These are phyloP conservation scores for Mallotus villosus DNA, from an alignment of 2,797 vertebrate genomes.

Conservation along the genomic window DNA sequence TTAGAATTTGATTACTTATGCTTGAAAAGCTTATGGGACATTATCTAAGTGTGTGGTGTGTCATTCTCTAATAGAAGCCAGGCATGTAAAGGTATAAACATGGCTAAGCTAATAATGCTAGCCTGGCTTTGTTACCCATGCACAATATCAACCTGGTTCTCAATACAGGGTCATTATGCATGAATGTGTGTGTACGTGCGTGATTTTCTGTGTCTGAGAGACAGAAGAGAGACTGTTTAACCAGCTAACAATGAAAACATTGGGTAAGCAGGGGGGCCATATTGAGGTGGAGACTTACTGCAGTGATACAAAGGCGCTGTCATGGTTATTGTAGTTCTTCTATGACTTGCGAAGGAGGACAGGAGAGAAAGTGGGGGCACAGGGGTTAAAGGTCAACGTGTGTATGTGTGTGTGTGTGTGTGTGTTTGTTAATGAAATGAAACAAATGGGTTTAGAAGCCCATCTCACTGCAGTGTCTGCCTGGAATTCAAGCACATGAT, in stretches of 20 bases:
- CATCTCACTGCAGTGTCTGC: conserved; percentile 73
- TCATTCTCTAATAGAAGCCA: conserved; percentile 68
- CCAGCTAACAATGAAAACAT: conserved; percentile 26
- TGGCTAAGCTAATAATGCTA: conserved; percentile 70
- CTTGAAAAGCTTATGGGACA: conserved; percentile 39
- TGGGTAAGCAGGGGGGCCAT: background rate
- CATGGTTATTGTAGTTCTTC: background rate
- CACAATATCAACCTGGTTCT: conserved; percentile 53
- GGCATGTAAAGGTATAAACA: conserved; percentile 61
- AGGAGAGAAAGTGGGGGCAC: conserved; percentile 44
- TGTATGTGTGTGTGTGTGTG: conserved; percentile 68
- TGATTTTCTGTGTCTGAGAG: conserved; percentile 66
- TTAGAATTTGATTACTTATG: conserved; percentile 59
- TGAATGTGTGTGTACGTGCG: conserved; percentile 67
- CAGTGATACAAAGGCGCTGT: conserved; percentile 44
- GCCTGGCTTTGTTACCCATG: conserved; percentile 67
- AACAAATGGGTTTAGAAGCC: conserved; percentile 84
- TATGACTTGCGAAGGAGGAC: conserved; percentile 5
- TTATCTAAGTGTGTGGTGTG: conserved; percentile 32
- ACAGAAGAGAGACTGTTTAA: conserved; percentile 23
- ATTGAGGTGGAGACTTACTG: conserved; percentile 29
- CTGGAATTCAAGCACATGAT: conserved; percentile 16
- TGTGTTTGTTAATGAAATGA: conserved; percentile 89
- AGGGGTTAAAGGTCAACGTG: conserved; percentile 71
- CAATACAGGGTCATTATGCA: conserved; percentile 71